Percentiles rank a stretch among this genome's conserved stretches.
Conservation (phyloP, 2,888 invertebrate genomes). For the Pediacus dermestoides region DNA sequence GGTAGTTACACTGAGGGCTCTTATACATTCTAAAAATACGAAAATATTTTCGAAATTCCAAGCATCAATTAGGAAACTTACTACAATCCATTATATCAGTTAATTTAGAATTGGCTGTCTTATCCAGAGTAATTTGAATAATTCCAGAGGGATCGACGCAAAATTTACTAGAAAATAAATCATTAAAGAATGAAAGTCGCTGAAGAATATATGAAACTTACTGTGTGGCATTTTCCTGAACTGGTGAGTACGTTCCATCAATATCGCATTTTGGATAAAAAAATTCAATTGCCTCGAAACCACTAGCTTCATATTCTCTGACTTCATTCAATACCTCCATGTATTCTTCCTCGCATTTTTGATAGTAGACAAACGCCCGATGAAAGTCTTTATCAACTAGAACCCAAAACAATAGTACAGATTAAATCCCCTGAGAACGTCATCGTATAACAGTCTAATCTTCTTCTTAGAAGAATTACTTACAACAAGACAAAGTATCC, state of each 20-base stretch:
- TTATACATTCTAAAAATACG: conserved; percentile 58
- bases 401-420: conserved; percentile 15
- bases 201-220: conserved; percentile 31
- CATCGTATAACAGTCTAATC: not conserved
- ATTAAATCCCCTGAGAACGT: not conserved
- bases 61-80: conserved; percentile 47
- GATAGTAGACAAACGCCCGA: conserved; percentile 42
- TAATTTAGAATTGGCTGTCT: conserved; percentile 41
- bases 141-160: conserved; percentile 59
- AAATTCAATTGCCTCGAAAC: conserved; percentile 37
- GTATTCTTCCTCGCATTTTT: conserved; percentile 47
- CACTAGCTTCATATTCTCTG: conserved; percentile 36
- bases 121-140: conserved; percentile 51
- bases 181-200: conserved; percentile 8
- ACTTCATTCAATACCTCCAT: conserved; percentile 38
- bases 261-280: conserved; percentile 51
- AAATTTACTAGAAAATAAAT: conserved; percentile 49
- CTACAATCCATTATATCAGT: conserved; percentile 59
- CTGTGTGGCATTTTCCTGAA: conserved; percentile 45
- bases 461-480: conserved; percentile 33
- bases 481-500: conserved; percentile 47
- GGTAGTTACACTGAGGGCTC: conserved; percentile 49
- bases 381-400: conserved; percentile 47
- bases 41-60: not conserved
- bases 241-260: conserved; percentile 52